phyloP scores from a whole-genome alignment of 2,888 invertebrate species.

The Catocala fraxini region DNA sequence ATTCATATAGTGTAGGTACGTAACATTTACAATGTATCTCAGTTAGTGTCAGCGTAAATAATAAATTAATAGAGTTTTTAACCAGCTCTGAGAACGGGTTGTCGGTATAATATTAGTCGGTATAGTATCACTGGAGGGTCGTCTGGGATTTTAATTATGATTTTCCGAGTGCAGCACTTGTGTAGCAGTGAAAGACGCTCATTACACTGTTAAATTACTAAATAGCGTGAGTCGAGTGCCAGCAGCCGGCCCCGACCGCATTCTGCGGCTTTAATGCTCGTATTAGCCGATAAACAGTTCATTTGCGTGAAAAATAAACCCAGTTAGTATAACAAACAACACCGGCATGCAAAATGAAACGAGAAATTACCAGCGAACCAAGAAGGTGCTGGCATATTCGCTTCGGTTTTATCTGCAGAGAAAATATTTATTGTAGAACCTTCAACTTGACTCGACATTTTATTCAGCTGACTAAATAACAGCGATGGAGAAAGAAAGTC shows the following conservation, averaged over 20 bases:
- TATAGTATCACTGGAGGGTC: slow-evolving; percentile 28
- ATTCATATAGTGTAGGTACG: slow-evolving; percentile 56
- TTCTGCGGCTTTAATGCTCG: slow-evolving; percentile 67
- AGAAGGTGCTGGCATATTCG: slow-evolving; percentile 43
- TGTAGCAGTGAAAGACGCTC: slow-evolving; percentile 59
- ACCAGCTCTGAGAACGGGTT: slow-evolving; percentile 28
- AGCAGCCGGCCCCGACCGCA: slow-evolving; percentile 60
- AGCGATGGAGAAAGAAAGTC: too few relatives aligned
- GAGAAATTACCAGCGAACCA: slow-evolving; percentile 53
- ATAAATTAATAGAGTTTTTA: slow-evolving; percentile 57
- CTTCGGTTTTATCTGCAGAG: slow-evolving; percentile 14
- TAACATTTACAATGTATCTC: slow-evolving; percentile 60
- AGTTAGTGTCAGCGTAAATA: slow-evolving; percentile 60
- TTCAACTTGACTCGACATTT: not conserved
- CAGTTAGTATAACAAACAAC: slow-evolving; percentile 71
- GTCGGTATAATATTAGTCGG: slow-evolving; percentile 24
- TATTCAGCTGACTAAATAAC: too few relatives aligned
- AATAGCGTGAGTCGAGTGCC: slow-evolving; percentile 67
- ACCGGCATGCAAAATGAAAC: slow-evolving; percentile 60
- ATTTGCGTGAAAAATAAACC: slow-evolving; percentile 75
- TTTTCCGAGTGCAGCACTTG: slow-evolving; percentile 39
- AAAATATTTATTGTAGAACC: slow-evolving; percentile 4
- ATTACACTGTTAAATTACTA: slow-evolving; percentile 74
- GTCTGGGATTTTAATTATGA: slow-evolving; percentile 42
- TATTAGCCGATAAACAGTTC: slow-evolving; percentile 71